Evolutionary conservation across 2,888 invertebrate species (phyloP), one percentile per base, ranked within the genome.

Genomic region (Boloria selene): DNA sequence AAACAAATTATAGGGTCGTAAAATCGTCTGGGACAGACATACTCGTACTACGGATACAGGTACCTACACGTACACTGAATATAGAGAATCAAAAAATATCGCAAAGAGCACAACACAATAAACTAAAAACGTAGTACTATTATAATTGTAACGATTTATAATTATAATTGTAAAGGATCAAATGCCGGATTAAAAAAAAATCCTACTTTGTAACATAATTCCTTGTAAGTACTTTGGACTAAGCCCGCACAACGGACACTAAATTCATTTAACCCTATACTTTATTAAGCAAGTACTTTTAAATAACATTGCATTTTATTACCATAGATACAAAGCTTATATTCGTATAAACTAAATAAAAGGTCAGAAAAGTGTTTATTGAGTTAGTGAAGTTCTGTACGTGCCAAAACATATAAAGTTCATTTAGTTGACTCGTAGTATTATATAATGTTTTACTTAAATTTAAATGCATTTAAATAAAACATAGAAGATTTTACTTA

Each of bases 241-340:
- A 54, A 67, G 59, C 59, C 63, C 38, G 58, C 50, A 59, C 58
- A 22, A 54, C 42, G 16, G 47, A 31, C 54, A 50, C 53, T 59
- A 67, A 63, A 67, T 63, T 67, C 47, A 67, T 67, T 67, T 67
- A 67, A 62, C 42, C 66, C 63, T n/a, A 63, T 58, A 67, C 47
- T 53, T 22, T 63, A 53, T 59, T 62, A 63, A 38, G 22, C 16
- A 47, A 26, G 13, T 10, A n/a, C n/a, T 31, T 44, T 17, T 16
- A 16, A 31, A n/a, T 26, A 16, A 52, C 14, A 16, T 59, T 54
- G 59, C 50, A 18, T 47, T 47, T 17, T 60, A 54, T 22, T 2
- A 4, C 16, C 0, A 60, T 45, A 22, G 13, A 26, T 4, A 54
- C 54, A 67, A 16, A 16, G 50, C 18, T 55, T 50, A 45, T 44